Base-by-base conservation (phyloP, 2,797 vertebrate species). In the Tapera naevia region DNA sequence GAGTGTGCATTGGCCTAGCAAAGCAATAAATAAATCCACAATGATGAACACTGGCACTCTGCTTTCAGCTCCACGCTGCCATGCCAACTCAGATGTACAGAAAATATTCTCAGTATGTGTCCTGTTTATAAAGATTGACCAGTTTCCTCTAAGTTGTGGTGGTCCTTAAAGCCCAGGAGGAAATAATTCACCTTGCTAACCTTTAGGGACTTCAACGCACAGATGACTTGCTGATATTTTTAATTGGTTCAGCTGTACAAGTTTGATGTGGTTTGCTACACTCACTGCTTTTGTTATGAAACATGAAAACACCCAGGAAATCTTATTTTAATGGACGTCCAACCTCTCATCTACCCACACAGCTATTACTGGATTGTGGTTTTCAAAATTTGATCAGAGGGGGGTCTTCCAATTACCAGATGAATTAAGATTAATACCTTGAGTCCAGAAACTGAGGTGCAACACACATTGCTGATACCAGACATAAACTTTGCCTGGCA, bases 181-280 rank as follows among this genome's bases (percentile, higher is more conserved):
- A 94, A 91, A 81, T 60, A 46, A 71, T 35, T 72, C 13, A 95
- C 70, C 32, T 92, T 64, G 35, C 27, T 80, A 93, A 86, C 19
- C 66, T 69, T 80, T 60, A 85, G 54, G 51, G 60, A 80, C 74
- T 73, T 84, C 0, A 67, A 39, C 37, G 76, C 81, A 78, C 75
- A 67, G 75, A 75, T 86, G 87, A 88, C 62, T 94, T 69, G 71
- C 71, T 91, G 78, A 67, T 73, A 67, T 71, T 90, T 94, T 91
- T 94, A 96, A 95, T 87, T 79, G 67, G 64, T 62, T 89, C 71
- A 74, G 74, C 62, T 87, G 50, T 16, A 69, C 0, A 24, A 65
- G 74, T 93, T 74, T 95, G 93, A 91, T 94, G 95, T 91, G 95
- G 89, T 94, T 93, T 94, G 80, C 81, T 94, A 82, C 74, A 88